A percentile compares a stretch with the other conserved stretches of the same genome.
phyloP scores from a whole-genome alignment of 2,797 vertebrate genomes.

The Myotis pilosus region DNA sequence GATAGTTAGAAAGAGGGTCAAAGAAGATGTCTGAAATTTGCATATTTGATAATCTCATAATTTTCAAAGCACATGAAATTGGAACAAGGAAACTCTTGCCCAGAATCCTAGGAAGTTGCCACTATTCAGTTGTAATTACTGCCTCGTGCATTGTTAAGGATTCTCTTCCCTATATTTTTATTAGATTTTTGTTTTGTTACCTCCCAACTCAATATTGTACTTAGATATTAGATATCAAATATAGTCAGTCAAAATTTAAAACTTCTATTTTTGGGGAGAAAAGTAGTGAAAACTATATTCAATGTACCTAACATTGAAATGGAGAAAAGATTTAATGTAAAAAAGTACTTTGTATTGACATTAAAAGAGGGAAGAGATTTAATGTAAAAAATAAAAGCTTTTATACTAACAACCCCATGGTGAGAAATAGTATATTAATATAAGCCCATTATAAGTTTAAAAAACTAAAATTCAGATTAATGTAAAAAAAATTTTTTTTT shows the following conservation, averaged over 20 bases:
- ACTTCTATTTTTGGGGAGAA: background rate
- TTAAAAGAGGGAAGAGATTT: conserved; percentile 50
- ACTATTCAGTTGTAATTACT: conserved; percentile 32
- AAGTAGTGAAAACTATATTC: background rate
- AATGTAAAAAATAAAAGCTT: conserved; percentile 34
- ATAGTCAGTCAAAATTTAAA: background rate
- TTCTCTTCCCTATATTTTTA: conserved; percentile 16
- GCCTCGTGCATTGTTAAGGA: background rate
- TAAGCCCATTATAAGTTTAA: too few species aligned
- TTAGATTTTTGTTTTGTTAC: conserved; percentile 38
- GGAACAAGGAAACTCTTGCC: conserved; percentile 1
- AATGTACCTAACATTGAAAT: conserved; percentile 24
- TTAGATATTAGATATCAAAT: conserved; percentile 39
- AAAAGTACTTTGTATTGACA: conserved; percentile 9
- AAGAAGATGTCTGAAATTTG: conserved; percentile 44
- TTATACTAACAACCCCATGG: conserved; percentile 4
- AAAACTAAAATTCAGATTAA: background rate
- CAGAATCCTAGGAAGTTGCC: background rate
- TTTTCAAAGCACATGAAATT: conserved; percentile 10
- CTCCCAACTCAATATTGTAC: conserved; percentile 34
- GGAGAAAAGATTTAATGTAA: conserved; percentile 31
- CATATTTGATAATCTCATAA: conserved; percentile 15
- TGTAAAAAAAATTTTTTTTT: background rate
- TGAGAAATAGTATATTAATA: background rate
- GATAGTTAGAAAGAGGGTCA: conserved; percentile 8